These are phyloP conservation scores for Yponomeuta evonymella DNA, from an alignment of 2,888 invertebrate species.

Conservation along the genomic window DNA sequence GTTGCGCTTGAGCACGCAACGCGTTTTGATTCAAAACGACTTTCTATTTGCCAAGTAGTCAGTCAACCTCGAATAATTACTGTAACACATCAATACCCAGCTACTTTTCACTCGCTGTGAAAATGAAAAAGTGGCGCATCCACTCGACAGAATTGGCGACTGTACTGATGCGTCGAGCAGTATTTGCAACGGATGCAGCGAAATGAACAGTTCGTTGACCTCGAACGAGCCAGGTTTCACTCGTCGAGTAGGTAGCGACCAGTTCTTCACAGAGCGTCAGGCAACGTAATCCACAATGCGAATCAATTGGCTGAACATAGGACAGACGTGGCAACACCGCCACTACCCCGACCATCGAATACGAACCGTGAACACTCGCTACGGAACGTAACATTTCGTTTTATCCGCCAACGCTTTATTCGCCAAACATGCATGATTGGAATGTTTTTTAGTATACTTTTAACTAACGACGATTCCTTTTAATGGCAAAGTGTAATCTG, in stretches of 20 bases:
- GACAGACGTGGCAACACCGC: slow-evolving; percentile 43
- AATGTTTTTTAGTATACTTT: background rate
- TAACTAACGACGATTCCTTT: background rate
- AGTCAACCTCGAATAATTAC: slow-evolving; percentile 45
- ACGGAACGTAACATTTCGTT: background rate
- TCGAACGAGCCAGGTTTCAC: slow-evolving; percentile 69
- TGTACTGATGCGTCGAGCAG: slow-evolving; percentile 59
- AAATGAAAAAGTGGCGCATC: slow-evolving; percentile 57
- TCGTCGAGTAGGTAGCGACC: slow-evolving; percentile 41
- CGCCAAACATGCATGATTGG: background rate
- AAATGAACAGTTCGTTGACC: slow-evolving; percentile 73
- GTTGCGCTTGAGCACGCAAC: slow-evolving; percentile 1
- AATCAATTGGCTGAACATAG: slow-evolving; percentile 37
- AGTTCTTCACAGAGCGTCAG: slow-evolving; percentile 27
- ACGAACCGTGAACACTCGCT: background rate
- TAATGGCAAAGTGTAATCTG: background rate
- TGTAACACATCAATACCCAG: slow-evolving; percentile 38
- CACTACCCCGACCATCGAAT: slow-evolving; percentile 16
- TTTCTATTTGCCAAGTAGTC: slow-evolving; percentile 49
- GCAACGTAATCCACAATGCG: slow-evolving; percentile 34
- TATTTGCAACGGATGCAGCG: slow-evolving; percentile 76
- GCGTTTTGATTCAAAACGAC: slow-evolving; percentile 29
- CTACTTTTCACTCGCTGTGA: slow-evolving; percentile 49
- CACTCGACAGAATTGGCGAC: slow-evolving; percentile 63
- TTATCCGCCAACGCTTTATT: background rate